Evolutionary conservation across 1,140 invertebrate species (phyloP).

Genomic region (Drosophila albomicans): DNA sequence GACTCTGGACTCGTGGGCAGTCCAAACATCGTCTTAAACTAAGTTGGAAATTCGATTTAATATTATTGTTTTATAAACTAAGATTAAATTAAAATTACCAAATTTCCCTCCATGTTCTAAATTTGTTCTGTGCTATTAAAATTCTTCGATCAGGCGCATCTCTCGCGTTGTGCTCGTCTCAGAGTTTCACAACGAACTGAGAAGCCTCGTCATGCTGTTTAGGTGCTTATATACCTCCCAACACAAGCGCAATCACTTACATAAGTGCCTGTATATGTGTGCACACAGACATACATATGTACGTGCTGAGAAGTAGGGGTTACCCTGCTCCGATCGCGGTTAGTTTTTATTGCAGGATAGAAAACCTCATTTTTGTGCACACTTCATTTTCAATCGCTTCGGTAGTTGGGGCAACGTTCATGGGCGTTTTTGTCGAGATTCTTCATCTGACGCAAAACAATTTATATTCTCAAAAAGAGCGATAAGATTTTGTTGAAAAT

Average conservation of each 20-base stretch:
- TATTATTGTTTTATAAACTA: background rate
- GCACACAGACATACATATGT: background rate
- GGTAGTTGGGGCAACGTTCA: too few species aligned
- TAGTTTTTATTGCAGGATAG: too few species aligned
- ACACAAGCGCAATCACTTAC: background rate
- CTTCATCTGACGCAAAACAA: too few species aligned
- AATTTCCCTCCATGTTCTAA: background rate
- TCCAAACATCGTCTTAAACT: background rate
- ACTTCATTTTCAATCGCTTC: too few species aligned
- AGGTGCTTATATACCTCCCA: slow-evolving; percentile 23
- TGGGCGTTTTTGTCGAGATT: too few species aligned
- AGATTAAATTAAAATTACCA: slow-evolving; percentile 7
- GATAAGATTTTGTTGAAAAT: too few species aligned
- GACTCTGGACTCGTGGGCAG: slow-evolving; percentile 23
- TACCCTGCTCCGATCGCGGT: too few species aligned
- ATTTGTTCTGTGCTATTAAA: background rate
- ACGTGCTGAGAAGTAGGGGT: too few species aligned
- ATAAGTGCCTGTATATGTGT: background rate
- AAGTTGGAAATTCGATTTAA: background rate
- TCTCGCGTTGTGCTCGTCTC: background rate
- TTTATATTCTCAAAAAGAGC: too few species aligned
- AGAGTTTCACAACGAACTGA: slow-evolving; percentile 30
- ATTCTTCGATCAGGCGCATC: background rate
- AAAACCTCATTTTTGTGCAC: too few species aligned
- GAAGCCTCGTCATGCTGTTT: too few species aligned